Conservation (phyloP, 2,888 invertebrate species). For the Standfussiana lucernea region DNA sequence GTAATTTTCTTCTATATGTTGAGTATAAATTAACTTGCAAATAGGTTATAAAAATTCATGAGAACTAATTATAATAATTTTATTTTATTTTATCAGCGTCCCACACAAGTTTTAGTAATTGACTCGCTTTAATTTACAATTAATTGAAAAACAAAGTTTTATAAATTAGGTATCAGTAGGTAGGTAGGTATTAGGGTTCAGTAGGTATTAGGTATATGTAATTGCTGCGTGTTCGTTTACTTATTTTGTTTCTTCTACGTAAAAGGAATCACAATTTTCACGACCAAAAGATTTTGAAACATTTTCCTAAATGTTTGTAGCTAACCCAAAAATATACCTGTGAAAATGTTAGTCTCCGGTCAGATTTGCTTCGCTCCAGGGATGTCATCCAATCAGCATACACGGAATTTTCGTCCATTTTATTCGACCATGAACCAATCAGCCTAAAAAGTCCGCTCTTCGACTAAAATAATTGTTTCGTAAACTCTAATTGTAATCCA, state of each 20-base stretch:
- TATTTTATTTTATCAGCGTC: background rate
- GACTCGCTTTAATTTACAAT: background rate
- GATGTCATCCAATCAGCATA: constrained; percentile 47
- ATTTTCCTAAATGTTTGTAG: background rate
- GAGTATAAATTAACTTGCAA: background rate
- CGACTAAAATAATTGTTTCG: constrained; percentile 2
- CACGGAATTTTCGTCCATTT: constrained; percentile 33
- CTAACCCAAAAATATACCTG: background rate
- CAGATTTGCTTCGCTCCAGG: constrained; percentile 39
- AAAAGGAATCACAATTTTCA: background rate
- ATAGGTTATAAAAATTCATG: constrained; percentile 5
- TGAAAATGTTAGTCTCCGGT: constrained; percentile 17
- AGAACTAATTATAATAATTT: background rate
- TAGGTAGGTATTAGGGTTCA: too few relatives aligned
- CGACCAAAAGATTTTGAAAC: background rate
- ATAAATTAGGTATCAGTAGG: too few relatives aligned
- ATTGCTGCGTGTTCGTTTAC: background rate
- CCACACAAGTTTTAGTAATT: background rate
- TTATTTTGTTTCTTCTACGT: background rate
- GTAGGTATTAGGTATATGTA: background rate
- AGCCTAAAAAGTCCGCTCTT: background rate
- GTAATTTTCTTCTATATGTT: background rate
- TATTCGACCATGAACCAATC: constrained; percentile 31
- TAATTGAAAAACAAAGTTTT: background rate
- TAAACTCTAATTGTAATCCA: background rate